These are phyloP conservation scores for Nothocercus julius DNA, from an alignment of 2,113 vertebrate genomes.

Conservation along the genomic window DNA sequence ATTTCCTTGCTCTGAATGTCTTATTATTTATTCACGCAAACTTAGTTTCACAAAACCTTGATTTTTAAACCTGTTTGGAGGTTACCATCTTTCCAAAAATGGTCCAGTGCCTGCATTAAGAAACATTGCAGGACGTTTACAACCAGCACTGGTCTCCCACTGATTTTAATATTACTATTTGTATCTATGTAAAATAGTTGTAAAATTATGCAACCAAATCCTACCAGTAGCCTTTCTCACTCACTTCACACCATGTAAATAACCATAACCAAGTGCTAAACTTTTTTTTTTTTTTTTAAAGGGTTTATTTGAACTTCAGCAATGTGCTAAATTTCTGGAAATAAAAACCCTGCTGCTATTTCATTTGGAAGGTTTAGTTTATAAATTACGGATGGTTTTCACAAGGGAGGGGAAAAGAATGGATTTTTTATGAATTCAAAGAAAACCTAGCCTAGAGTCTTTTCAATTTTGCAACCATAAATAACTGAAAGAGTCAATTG, in stretches of 20 bases:
- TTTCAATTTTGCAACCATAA: constrained; percentile 19
- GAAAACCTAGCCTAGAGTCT: not conserved
- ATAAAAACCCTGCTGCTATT: not conserved
- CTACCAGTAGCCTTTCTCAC: constrained; percentile 32
- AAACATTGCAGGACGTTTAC: constrained; percentile 2
- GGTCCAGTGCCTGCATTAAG: not conserved
- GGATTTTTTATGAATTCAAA: not conserved
- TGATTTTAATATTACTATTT: constrained; percentile 8
- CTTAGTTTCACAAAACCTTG: not conserved
- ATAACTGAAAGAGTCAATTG: not conserved
- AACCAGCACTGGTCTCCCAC: not conserved
- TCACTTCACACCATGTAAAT: constrained; percentile 35
- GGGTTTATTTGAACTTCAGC: not conserved
- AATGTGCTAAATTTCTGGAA: constrained; percentile 33
- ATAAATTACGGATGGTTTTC: not conserved
- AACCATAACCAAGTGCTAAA: not conserved
- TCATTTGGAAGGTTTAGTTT: constrained; percentile 10
- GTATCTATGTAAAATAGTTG: constrained; percentile 14
- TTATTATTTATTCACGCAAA: not conserved
- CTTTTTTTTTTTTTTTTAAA: not conserved
- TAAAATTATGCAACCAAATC: constrained; percentile 22
- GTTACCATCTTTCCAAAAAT: constrained; percentile 19
- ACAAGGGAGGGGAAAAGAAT: not conserved
- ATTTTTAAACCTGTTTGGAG: not conserved
- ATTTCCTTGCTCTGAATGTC: not conserved